Conservation (phyloP, 1,140 invertebrate genomes). For the Panulirus ornatus region DNA sequence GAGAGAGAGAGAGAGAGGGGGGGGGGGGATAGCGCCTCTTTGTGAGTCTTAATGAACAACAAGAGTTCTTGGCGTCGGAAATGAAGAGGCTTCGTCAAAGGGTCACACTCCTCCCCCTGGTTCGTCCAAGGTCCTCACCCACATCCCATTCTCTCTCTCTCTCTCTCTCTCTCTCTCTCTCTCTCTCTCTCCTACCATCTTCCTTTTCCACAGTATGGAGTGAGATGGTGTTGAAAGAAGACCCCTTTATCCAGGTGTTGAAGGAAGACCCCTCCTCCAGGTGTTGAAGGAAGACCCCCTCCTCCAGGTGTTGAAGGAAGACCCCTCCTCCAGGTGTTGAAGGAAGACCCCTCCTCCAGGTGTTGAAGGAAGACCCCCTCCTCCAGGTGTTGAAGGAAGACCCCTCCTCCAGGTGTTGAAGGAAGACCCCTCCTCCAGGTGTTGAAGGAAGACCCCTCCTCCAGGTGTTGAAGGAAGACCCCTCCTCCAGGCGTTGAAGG, state of each 20-base stretch:
- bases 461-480: too few relatives aligned
- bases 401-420: too few relatives aligned
- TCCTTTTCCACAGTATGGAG: not conserved
- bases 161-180: conserved; percentile 19
- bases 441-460: too few relatives aligned
- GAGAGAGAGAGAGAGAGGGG: conserved; percentile 24
- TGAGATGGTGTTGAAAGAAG: not conserved
- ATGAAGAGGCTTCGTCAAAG: conserved; percentile 33
- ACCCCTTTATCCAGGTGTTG: not conserved
- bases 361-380: not conserved
- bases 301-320: too few relatives aligned
- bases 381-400: too few relatives aligned
- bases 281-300: not conserved
- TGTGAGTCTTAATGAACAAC: conserved; percentile 30
- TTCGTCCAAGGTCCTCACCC: not conserved
- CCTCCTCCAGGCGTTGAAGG: too few relatives aligned
- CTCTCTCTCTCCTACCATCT: not conserved
- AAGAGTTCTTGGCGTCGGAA: conserved; percentile 20
- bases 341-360: not conserved
- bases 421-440: too few relatives aligned
- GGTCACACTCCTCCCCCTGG: not conserved
- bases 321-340: too few relatives aligned
- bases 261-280: not conserved
- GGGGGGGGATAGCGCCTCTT: too few relatives aligned
- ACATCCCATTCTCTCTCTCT: not conserved